Evolutionary conservation across 1,140 invertebrate species (phyloP), one percentile per base, ranked within the genome.

Genomic region (Pinna nobilis): DNA sequence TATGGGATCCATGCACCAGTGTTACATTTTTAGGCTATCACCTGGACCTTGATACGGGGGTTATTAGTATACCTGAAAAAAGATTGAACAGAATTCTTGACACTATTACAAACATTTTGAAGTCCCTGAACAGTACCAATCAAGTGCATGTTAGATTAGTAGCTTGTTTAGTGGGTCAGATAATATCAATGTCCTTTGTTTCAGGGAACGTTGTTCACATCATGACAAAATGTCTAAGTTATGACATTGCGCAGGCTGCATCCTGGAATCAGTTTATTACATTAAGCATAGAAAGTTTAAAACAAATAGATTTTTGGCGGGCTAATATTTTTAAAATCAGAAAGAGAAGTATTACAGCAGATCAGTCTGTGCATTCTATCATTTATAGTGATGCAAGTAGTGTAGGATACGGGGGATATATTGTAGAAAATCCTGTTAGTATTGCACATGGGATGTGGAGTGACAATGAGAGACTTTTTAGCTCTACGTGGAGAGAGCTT

Each of bases 11-110:
- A n/a, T 28, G 57, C 25, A 53, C 47, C 39, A 11, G 39, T 13
- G 3, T 72, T 35, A 64, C 49, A 51, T 77, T 51, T 63, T 28
- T 77, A 28, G 70, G 74, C 18, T 35, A 35, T 51, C 25, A 47
- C 11, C 35, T 68, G 25, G 64, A 77, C 64, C 63, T 64, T 53
- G 15, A 28, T 28, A 23, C 11, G n/a, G 69, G 44, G 13, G 64
- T 41, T 25, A 64, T 75, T 13, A 37, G 23, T 64, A 69, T 63
- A 49, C 73, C 73, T 51, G 35, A 69, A 2, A 41, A 41, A 11
- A 59, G 66, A 20, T 33, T 57, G n/a, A n/a, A 25, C 20, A 25
- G 33, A 30, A 49, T 68, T 49, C 25, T 1, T 13, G 53, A 74
- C 1, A 51, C 47, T 7, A 59, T 64, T n/a, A 41, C 32, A 32